Conservation (phyloP, 1,140 invertebrate species). For the Sycobia sp. region DNA sequence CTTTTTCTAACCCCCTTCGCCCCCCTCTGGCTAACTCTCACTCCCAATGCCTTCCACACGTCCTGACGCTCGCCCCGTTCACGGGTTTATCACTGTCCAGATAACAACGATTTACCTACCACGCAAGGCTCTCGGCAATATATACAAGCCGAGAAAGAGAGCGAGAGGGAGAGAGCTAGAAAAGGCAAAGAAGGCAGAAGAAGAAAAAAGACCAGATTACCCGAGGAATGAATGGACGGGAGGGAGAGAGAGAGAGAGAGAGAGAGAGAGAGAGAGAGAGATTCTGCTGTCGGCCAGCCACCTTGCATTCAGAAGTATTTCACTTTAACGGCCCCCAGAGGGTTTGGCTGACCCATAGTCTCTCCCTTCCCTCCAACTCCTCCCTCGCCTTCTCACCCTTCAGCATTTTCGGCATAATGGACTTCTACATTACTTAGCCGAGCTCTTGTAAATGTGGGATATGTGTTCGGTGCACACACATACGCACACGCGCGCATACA, state of each 20-base stretch:
- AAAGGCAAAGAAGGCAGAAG: constrained; percentile 26
- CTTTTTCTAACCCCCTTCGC: constrained; percentile 19
- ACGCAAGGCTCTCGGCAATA: constrained; percentile 42
- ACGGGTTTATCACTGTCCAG: constrained; percentile 63
- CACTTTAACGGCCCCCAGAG: constrained; percentile 62
- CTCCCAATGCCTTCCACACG: constrained; percentile 34
- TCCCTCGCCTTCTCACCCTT: constrained; percentile 49
- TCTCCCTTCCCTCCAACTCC: constrained; percentile 2
- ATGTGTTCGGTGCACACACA: neutral
- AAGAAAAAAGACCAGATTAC: constrained; percentile 27
- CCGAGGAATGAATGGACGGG: constrained; percentile 22
- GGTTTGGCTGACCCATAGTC: constrained; percentile 58
- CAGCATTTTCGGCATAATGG: constrained; percentile 61
- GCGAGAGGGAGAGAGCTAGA: constrained; percentile 30
- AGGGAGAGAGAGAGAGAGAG: constrained; percentile 32
- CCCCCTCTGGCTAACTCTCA: constrained; percentile 8
- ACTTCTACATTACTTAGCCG: constrained; percentile 62
- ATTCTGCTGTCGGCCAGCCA: constrained; percentile 48
- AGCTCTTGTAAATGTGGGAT: constrained; percentile 38
- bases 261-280: constrained; percentile 33
- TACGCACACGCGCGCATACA: neutral
- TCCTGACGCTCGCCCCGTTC: constrained; percentile 56
- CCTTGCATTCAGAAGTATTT: constrained; percentile 63
- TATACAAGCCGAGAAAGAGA: constrained; percentile 23
- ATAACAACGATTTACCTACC: constrained; percentile 64